Evolutionary conservation across 2,888 invertebrate species (phyloP), one percentile per base, ranked within the genome.

Genomic region (Alloplasta piceator): DNA sequence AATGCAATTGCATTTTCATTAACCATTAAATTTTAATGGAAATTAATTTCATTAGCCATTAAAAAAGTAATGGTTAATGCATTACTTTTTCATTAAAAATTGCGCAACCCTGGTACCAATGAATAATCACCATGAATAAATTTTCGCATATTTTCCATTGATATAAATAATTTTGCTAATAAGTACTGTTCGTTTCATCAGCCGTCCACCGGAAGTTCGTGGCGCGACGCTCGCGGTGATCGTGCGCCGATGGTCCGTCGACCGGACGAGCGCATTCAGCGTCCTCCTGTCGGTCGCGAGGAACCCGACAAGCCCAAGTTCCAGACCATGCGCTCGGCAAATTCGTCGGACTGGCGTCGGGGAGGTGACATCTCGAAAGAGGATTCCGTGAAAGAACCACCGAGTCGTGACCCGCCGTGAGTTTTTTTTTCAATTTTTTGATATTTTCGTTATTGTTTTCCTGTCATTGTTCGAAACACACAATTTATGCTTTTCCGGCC

Each of bases 131-230:
- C 26, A 26, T 43, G 43, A 10, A 43, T 9, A 10, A 10, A 63
- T 16, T 63, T 63, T 26, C 3, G 1, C 26, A 26, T 10, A 43
- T 46, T 26, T 43, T 26, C 4, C 10, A 1, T 9, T 43, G 10
- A 43, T 9, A 43, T 43, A 10, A 43, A 43, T 43, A 43, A 9
- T 9, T 43, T 43, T n/a, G n/a, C n/a, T n/a, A n/a, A n/a, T n/a
- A n/a, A n/a, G n/a, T n/a, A n/a, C n/a, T n/a, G 5, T 48, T 48
- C 2, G 26, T n/a, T 6, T 14, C 1, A 10, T 60, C 70, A 41
- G 2, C 56, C 82, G 83, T 64, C 56, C 56, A 75, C 85, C 56
- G 64, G 90, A 90, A 68, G 86, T 82, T 82, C 85, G 68, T 72
- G 87, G 84, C 80, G 84, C 38, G 80, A 86, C 77, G 63, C 84